Percentiles rank a stretch among this genome's conserved stretches.
Conservation (phyloP, 2,888 invertebrate genomes). For the Isotomurus palustris region DNA sequence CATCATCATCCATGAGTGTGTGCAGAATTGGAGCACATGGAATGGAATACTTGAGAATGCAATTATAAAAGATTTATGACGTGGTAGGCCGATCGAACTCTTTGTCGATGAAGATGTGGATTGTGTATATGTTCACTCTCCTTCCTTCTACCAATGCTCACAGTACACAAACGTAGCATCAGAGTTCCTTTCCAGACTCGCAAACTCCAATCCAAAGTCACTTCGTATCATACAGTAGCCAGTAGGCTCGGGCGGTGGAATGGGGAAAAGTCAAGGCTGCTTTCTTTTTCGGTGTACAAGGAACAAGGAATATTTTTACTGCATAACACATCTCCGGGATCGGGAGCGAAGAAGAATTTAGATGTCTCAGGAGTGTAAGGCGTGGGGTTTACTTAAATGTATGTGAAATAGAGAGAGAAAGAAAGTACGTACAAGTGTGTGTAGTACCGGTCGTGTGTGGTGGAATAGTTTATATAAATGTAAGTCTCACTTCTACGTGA, state of each 20-base stretch:
- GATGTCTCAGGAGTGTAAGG: not conserved
- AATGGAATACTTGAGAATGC: conserved; percentile 23
- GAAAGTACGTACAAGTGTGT: not conserved
- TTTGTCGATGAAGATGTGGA: conserved; percentile 35
- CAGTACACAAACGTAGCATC: too few relatives aligned
- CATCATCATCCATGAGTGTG: too few relatives aligned
- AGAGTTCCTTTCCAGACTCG: too few relatives aligned
- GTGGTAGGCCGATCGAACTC: conserved; percentile 2
- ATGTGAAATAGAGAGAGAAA: not conserved
- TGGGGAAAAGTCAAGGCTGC: too few relatives aligned
- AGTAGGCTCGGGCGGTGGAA: too few relatives aligned
- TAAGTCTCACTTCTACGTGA: conserved; percentile 20
- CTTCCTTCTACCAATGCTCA: too few relatives aligned
- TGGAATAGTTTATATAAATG: conserved; percentile 1
- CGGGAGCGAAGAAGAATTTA: not conserved
- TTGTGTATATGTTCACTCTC: too few relatives aligned
- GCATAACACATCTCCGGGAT: too few relatives aligned
- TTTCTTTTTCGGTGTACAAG: too few relatives aligned
- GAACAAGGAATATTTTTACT: too few relatives aligned
- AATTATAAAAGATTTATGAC: conserved; percentile 44
- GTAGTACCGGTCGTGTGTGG: not conserved
- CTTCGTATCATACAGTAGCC: too few relatives aligned
- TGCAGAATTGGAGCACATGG: not conserved
- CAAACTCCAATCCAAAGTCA: too few relatives aligned
- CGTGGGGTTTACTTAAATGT: not conserved